Evolutionary conservation across 2,797 vertebrate species (phyloP).

Genomic region (Botia almorhae): DNA sequence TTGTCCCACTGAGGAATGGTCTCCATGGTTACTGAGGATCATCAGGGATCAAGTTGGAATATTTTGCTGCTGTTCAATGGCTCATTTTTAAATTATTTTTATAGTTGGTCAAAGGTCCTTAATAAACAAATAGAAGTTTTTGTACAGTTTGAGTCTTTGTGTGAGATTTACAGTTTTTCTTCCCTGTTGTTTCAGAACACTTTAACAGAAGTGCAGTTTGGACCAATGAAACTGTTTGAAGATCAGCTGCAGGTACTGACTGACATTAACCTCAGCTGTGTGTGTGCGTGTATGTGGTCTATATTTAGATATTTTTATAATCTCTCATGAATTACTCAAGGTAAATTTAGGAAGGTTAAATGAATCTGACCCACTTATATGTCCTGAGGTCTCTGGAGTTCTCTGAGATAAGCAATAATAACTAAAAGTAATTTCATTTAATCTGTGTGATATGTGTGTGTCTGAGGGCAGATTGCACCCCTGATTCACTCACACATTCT

Average conservation of each 20-base stretch:
- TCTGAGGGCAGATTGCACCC: not conserved
- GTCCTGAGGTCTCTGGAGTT: not conserved
- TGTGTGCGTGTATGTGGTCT: not conserved
- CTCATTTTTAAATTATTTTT: not conserved
- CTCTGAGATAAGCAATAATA: not conserved
- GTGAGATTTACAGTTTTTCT: not conserved
- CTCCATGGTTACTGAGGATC: constrained; percentile 81
- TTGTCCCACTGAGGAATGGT: constrained; percentile 72
- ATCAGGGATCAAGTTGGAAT: constrained; percentile 66
- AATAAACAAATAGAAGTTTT: not conserved
- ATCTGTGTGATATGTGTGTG: not conserved
- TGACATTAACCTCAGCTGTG: not conserved
- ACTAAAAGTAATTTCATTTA: not conserved
- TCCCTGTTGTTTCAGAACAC: constrained; percentile 82
- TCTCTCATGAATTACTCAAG: constrained; percentile 13
- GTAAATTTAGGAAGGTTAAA: not conserved
- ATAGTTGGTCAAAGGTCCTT: not conserved
- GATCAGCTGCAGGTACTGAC: constrained; percentile 95
- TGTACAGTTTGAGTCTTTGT: no score
- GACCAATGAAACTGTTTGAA: constrained; percentile 97
- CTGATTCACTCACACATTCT: not conserved
- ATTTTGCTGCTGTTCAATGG: constrained; percentile 44
- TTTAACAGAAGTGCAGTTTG: constrained; percentile 93
- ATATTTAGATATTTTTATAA: constrained; percentile 28
- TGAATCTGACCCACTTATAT: not conserved